These are phyloP conservation scores for Stenodema calcarata DNA, from an alignment of 2,888 invertebrate species.

Conservation along the genomic window DNA sequence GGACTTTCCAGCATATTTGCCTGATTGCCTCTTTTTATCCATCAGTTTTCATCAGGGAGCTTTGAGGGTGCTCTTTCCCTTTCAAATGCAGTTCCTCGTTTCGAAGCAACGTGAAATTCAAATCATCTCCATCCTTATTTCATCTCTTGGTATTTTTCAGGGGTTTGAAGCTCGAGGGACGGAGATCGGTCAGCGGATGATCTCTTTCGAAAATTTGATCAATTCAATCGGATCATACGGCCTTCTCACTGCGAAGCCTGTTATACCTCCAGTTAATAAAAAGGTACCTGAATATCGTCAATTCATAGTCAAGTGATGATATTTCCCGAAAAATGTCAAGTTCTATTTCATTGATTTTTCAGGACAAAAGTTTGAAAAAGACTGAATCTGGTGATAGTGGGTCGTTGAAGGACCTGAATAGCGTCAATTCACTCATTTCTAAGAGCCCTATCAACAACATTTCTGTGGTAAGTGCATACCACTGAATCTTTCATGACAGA, in stretches of 20 bases:
- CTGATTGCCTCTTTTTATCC: too few relatives aligned
- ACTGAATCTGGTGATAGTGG: not conserved
- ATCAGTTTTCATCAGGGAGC: too few relatives aligned
- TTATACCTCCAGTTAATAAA: slow-evolving; percentile 50
- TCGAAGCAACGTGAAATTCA: too few relatives aligned
- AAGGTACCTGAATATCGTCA: slow-evolving; percentile 33
- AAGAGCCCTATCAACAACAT: not conserved
- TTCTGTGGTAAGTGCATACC: not conserved
- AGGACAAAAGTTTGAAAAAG: slow-evolving; percentile 24
- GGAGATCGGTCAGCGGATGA: slow-evolving; percentile 76
- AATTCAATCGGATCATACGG: slow-evolving; percentile 76
- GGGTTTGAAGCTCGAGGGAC: slow-evolving; percentile 95
- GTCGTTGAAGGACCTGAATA: not conserved
- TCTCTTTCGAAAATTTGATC: slow-evolving; percentile 84
- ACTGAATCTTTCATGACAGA: not conserved
- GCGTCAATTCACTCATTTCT: slow-evolving; percentile 1
- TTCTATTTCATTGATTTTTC: not conserved
- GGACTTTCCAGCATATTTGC: too few relatives aligned
- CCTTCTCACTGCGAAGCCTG: slow-evolving; percentile 74
- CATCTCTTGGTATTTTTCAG: slow-evolving; percentile 62
- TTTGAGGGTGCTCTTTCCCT: too few relatives aligned
- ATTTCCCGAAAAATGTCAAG: too few relatives aligned
- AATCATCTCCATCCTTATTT: too few relatives aligned
- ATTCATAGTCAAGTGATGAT: too few relatives aligned
- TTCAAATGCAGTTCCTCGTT: too few relatives aligned